Percentiles rank a stretch among this genome's conserved stretches.
Evolutionary conservation across 1,140 invertebrate species (phyloP).

Genomic region (Vanessa atalanta): DNA sequence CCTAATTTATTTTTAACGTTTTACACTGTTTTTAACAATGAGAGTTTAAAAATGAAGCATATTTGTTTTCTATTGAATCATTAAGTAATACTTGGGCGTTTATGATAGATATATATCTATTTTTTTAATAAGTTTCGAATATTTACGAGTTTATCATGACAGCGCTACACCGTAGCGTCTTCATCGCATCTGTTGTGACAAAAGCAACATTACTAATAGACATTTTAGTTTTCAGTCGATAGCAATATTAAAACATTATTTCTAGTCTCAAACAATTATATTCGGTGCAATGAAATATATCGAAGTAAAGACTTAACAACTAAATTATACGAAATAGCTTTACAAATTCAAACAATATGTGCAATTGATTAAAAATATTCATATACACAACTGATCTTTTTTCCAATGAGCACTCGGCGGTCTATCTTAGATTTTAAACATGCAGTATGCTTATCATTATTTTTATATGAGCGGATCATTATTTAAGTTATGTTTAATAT

Average conservation of each 20-base stretch:
- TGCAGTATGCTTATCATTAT: slow-evolving; percentile 69
- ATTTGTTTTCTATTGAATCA: slow-evolving; percentile 9
- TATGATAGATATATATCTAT: slow-evolving; percentile 12
- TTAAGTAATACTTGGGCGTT: slow-evolving; percentile 1
- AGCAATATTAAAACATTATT: slow-evolving; percentile 1
- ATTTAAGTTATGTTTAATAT: slow-evolving; percentile 76
- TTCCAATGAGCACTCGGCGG: slow-evolving; percentile 51
- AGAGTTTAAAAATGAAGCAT: slow-evolving; percentile 10
- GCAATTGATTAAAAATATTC: slow-evolving; percentile 50
- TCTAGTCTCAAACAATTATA: slow-evolving; percentile 35
- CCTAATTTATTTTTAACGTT: slow-evolving; percentile 11
- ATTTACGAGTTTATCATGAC: slow-evolving; percentile 31
- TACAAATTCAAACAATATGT: slow-evolving; percentile 35
- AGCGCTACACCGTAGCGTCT: slow-evolving; percentile 28
- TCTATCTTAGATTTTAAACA: slow-evolving; percentile 71
- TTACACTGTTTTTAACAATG: slow-evolving; percentile 13
- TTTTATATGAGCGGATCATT: slow-evolving; percentile 77
- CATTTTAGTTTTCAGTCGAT: background rate
- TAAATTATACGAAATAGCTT: slow-evolving; percentile 36
- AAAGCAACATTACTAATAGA: background rate
- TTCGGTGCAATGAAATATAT: slow-evolving; percentile 36
- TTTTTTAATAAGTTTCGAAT: slow-evolving; percentile 21
- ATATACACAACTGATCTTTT: slow-evolving; percentile 1
- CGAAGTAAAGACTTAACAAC: slow-evolving; percentile 20
- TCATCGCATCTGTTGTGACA: slow-evolving; percentile 1